These are phyloP conservation scores for Metacarcinus magister DNA, from an alignment of 2,888 invertebrate genomes.

Conservation along the genomic window DNA sequence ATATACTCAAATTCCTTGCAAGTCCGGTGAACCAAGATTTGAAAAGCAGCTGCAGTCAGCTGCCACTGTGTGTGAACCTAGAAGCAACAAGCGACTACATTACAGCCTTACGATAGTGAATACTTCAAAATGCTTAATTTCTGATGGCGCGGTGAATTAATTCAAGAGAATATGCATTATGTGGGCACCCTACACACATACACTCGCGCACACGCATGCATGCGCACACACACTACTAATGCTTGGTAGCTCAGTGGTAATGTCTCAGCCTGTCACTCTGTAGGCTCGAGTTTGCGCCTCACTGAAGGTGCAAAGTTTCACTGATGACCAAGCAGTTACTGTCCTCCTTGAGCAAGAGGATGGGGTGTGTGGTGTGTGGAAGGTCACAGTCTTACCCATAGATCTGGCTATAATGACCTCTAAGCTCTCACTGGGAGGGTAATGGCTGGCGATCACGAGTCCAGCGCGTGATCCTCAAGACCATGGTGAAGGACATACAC, in stretches of 20 bases:
- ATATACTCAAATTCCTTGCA: neutral
- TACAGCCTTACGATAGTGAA: constrained; percentile 34
- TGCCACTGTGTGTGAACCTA: neutral
- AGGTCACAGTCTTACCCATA: too few relatives aligned
- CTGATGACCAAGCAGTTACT: too few relatives aligned
- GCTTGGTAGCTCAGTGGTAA: neutral
- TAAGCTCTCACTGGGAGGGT: too few relatives aligned
- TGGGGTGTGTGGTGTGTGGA: too few relatives aligned
- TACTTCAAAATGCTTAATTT: neutral
- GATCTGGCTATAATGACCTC: too few relatives aligned
- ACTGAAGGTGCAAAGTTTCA: too few relatives aligned
- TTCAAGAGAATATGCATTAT: constrained; percentile 40
- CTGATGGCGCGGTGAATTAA: neutral
- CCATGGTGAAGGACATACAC: too few relatives aligned
- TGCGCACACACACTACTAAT: neutral
- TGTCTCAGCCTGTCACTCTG: too few relatives aligned
- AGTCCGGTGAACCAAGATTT: neutral
- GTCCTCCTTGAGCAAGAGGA: too few relatives aligned
- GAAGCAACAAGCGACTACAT: constrained; percentile 34
- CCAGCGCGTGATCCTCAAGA: too few relatives aligned
- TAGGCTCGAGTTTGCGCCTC: too few relatives aligned
- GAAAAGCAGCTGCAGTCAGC: neutral
- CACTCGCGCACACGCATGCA: neutral
- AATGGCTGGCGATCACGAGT: too few relatives aligned
- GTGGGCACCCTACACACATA: neutral